Conservation (phyloP, 2,113 vertebrate species). For the Entomyzon cyanotis region DNA sequence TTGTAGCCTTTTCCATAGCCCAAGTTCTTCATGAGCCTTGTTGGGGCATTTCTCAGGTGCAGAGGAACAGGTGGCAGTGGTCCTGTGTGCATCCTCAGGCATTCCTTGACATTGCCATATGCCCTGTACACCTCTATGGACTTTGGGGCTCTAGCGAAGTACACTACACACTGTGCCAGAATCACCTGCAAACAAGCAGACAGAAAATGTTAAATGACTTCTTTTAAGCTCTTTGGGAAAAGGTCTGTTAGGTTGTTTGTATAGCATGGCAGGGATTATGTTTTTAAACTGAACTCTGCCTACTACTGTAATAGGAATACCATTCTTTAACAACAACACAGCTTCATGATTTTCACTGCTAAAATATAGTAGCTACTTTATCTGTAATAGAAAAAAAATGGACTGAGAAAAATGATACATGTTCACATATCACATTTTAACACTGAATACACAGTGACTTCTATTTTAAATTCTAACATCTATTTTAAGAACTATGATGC, state of each 20-base stretch:
- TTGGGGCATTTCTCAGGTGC: constrained; percentile 92
- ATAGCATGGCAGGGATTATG: background rate
- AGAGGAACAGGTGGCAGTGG: constrained; percentile 91
- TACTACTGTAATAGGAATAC: background rate
- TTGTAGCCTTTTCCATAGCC: constrained; percentile 93
- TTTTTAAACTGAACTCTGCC: background rate
- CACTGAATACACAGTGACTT: background rate
- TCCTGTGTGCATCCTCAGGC: constrained; percentile 86
- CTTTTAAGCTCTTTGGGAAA: background rate
- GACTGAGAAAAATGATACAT: background rate
- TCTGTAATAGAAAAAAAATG: background rate
- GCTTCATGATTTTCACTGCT: background rate
- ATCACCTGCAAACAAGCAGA: constrained; percentile 82
- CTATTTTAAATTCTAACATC: background rate
- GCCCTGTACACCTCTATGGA: constrained; percentile 89
- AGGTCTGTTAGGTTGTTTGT: background rate
- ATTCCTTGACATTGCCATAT: constrained; percentile 87
- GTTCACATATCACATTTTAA: background rate
- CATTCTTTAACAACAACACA: background rate
- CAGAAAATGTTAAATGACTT: background rate
- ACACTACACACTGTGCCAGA: constrained; percentile 92
- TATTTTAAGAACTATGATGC: background rate
- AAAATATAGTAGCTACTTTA: background rate
- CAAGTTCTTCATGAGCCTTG: constrained; percentile 90
- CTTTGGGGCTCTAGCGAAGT: constrained; percentile 90